Evolutionary conservation across 2,113 vertebrate species (phyloP), one percentile per base, ranked within the genome.

Genomic region (Misgurnus mizolepis): DNA sequence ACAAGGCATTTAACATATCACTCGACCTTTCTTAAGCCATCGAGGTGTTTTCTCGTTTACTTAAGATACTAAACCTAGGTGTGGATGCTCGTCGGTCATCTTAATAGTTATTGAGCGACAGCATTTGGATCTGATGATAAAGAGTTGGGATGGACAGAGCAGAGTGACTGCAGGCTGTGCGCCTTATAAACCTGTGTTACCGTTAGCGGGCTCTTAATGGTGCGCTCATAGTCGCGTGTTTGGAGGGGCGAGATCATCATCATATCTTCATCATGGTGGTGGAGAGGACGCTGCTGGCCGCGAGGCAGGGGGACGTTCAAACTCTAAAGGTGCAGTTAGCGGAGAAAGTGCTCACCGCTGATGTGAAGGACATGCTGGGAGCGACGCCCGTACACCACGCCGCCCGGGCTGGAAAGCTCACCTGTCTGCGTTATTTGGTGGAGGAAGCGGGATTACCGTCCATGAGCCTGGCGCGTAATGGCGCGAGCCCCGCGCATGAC

Each of bases 401-500:
- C 0, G 95, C 96, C 83, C 94, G 97, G 40, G 92, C 95, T 0
- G 96, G 96, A 11, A 94, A 91, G 69, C 91, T 98, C 11, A 83
- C 86, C 83, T 95, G 95, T 47, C 84, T 98, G 83, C 95, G 95
- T 1, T 98, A 93, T 87, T 83, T 98, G 83, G 96, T 96, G 88
- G 94, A 96, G 27, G 96, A 97, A 80, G 95, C 92, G 1, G 91
- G 88, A 0, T 88, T 96, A 69, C 87, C 90, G 15, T 93, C 92
- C 1, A 88, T 90, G 79, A 87, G 89, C 82, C 82, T 94, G 65
- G 96, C 96, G 2, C 94, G 91, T 76, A 98, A 98, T 83, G 96
- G 97, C 14, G 97, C 97, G 22, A 97, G 92, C 1, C 93, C 96
- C 8, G 97, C 94, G 64, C 97, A 98, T 85, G 97, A 98, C 86